Evolutionary conservation across 2,888 invertebrate species (phyloP).

Genomic region (Linyphia triangularis): DNA sequence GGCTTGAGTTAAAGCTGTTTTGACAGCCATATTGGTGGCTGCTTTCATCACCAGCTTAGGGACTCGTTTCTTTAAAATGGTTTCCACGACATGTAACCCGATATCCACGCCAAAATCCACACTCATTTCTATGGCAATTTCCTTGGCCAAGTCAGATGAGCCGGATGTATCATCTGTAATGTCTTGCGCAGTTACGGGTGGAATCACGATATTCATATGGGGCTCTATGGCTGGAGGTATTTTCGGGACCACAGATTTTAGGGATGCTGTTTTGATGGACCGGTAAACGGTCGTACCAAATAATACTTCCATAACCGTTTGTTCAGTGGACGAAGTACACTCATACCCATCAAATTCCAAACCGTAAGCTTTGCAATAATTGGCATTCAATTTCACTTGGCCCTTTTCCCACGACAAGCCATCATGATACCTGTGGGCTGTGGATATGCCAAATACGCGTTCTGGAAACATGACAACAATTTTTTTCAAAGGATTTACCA

Average conservation of each 20-base stretch:
- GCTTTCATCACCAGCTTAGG: neutral
- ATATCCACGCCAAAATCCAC: neutral
- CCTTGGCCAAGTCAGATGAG: neutral
- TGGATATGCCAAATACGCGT: neutral
- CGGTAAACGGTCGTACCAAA: neutral
- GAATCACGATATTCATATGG: neutral
- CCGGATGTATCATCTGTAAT: neutral
- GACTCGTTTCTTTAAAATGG: neutral
- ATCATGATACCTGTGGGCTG: neutral
- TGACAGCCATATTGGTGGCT: neutral
- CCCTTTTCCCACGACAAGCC: neutral
- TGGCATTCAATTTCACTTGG: neutral
- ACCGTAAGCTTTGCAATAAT: slow-evolving; percentile 1
- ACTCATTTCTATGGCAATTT: neutral
- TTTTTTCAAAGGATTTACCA: slow-evolving; percentile 14
- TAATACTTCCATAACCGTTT: neutral
- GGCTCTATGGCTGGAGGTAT: neutral
- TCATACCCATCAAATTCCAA: neutral
- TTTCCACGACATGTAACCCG: neutral
- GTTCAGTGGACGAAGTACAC: neutral
- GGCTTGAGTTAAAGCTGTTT: neutral
- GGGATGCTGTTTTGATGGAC: neutral
- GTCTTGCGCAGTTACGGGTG: neutral
- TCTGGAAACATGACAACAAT: slow-evolving; percentile 7
- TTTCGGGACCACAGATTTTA: neutral